Percentiles rank a stretch among this genome's conserved stretches.
These are phyloP conservation scores for Phalangium opilio DNA, from an alignment of 2,888 invertebrate species.

Conservation along the genomic window DNA sequence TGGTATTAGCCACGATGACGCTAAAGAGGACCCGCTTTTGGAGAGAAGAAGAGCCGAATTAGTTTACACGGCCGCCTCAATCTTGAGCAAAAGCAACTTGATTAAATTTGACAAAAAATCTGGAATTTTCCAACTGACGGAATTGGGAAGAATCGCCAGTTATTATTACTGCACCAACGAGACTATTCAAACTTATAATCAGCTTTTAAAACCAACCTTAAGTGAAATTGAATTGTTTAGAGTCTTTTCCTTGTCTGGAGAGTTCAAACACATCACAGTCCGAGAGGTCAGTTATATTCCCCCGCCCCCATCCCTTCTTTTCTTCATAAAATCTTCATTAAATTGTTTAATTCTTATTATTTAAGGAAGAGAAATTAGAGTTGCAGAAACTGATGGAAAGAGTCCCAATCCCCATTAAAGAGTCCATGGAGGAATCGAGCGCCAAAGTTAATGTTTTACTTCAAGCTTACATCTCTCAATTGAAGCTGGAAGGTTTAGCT, in stretches of 20 bases:
- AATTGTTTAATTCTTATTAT: slow-evolving; percentile 1
- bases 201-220: slow-evolving; percentile 83
- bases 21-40: slow-evolving; percentile 65
- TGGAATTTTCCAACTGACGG: slow-evolving; percentile 75
- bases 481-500: slow-evolving; percentile 96
- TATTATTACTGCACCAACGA: slow-evolving; percentile 97
- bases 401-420: slow-evolving; percentile 97
- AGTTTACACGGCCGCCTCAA: slow-evolving; percentile 79
- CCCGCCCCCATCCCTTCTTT: too few relatives aligned
- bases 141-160: slow-evolving; percentile 90
- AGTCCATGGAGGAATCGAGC: slow-evolving; percentile 92
- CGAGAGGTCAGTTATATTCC: slow-evolving; percentile 40
- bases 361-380: slow-evolving; percentile 82
- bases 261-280: slow-evolving; percentile 84
- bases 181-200: slow-evolving; percentile 92
- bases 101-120: slow-evolving; percentile 88
- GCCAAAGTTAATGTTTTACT: slow-evolving; percentile 90
- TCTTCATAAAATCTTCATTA: too few relatives aligned
- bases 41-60: slow-evolving; percentile 86
- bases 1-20: slow-evolving; percentile 61
- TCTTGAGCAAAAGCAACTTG: slow-evolving; percentile 84
- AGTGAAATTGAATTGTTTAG: slow-evolving; percentile 92
- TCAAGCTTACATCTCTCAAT: slow-evolving; percentile 94
- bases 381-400: slow-evolving; percentile 84
- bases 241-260: slow-evolving; percentile 95